Evolutionary conservation across 2,797 vertebrate species (phyloP), one percentile per base, ranked within the genome.

Genomic region (Pogoniulus pusillus): DNA sequence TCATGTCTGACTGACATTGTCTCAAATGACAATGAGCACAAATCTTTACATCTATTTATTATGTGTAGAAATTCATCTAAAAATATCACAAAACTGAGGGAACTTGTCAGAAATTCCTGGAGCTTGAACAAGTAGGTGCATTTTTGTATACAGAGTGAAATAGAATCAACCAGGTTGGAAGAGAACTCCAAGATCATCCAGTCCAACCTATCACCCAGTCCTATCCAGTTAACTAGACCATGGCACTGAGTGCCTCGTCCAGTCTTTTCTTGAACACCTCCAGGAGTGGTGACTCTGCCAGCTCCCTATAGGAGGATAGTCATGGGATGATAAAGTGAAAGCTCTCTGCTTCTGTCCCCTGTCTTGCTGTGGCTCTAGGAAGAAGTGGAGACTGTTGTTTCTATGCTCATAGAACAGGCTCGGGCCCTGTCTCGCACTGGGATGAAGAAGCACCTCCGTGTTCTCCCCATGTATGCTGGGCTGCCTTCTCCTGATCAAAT

Each of bases 381-480:
- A 16, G 99, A 99, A 95, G 99, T 99, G 82, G 99, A 99, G 97
- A 98, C 98, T 34, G 98, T 99, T 72, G 98, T 98, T 85, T 99
- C 98, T 8, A 97, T 99, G 96, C 97, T 99, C 57, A 98, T 99
- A 72, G 99, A 99, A 7, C 98, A 99, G 96, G 99, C 99, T 43
- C 98, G 99, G 58, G 97, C 98, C 27, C 96, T 99, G 20, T 98
- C 98, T 30, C 98, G 99, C 59, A 98, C 98, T 1, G 99, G 99
- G 23, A 98, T 99, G 98, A 99, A 99, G 93, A 99, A 98, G 34
- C 98, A 99, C 85, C 98, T 99, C 65, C 98, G 98, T 39, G 98
- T 99, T 71, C 97, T 99, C 66, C 99, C 99, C 83, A 99, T 99
- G 99, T 99, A 99, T 2, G 98, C 99, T 4, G 99, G 99, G 22